Conservation (phyloP, 1,140 invertebrate genomes). For the Orius laevigatus region DNA sequence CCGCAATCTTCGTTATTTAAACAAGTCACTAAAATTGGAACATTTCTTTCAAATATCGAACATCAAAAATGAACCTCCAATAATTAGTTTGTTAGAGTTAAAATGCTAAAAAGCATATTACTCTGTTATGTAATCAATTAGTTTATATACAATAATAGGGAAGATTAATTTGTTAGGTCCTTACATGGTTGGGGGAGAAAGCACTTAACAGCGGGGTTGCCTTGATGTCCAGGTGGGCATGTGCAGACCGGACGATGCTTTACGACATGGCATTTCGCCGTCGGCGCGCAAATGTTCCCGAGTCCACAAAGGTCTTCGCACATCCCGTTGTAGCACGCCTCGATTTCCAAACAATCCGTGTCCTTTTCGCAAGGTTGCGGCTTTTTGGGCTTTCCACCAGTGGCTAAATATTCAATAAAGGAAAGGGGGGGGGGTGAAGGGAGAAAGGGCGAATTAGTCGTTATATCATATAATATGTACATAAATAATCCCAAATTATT, state of each 20-base stretch:
- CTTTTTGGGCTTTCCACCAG: conserved; percentile 38
- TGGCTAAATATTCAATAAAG: conserved; percentile 11
- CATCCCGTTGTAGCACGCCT: conserved; percentile 54
- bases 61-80: not conserved
- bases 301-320: conserved; percentile 59
- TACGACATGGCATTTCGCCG: conserved; percentile 52
- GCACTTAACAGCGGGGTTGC: conserved; percentile 57
- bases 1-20: conserved; percentile 62
- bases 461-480: too few relatives aligned
- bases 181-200: conserved; percentile 52
- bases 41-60: not conserved
- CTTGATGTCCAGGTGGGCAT: conserved; percentile 52
- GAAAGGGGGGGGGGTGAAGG: not conserved
- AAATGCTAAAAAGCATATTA: not conserved
- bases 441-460: conserved; percentile 1
- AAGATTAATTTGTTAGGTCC: conserved; percentile 22
- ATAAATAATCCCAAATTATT: too few relatives aligned
- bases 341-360: conserved; percentile 52
- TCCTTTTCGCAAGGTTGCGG: conserved; percentile 53
- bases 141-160: not conserved
- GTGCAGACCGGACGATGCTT: conserved; percentile 62
- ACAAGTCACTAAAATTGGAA: conserved; percentile 48
- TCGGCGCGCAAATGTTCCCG: conserved; percentile 47
- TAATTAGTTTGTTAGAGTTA: not conserved
- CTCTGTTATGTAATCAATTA: not conserved